Evolutionary conservation across 2,888 invertebrate genomes (phyloP).

Genomic region (Synergus umbraculus): DNA sequence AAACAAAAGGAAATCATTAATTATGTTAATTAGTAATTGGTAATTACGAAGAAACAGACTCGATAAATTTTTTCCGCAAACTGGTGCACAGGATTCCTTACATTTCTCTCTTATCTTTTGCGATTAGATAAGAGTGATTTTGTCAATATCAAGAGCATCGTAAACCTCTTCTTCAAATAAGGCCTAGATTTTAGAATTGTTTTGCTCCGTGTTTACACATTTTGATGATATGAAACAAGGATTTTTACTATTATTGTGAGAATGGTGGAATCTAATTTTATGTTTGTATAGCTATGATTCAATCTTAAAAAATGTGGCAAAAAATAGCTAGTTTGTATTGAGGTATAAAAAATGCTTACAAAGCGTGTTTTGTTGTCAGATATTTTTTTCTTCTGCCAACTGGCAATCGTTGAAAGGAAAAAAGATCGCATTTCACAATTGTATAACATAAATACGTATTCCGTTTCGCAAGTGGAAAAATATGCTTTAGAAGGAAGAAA

Average conservation of each 20-base stretch:
- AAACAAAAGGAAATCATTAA: background rate
- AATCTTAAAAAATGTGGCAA: background rate
- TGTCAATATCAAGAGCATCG: background rate
- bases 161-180: background rate
- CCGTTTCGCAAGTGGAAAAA: background rate
- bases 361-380: background rate
- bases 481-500: background rate
- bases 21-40: background rate
- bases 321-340: background rate
- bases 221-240: background rate
- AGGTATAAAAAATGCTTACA: background rate
- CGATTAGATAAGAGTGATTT: constrained; percentile 32
- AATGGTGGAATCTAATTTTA: background rate
- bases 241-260: background rate
- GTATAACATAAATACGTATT: background rate
- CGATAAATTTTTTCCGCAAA: background rate
- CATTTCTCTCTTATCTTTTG: constrained; percentile 4
- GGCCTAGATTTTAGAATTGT: background rate
- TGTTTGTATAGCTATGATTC: background rate
- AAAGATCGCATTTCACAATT: background rate
- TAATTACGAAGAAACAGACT: background rate
- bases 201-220: background rate
- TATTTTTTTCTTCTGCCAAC: background rate
- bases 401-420: constrained; percentile 10
- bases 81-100: background rate